Base-by-base conservation (phyloP, 2,888 invertebrate species). In the Teinopalpus imperialis region DNA sequence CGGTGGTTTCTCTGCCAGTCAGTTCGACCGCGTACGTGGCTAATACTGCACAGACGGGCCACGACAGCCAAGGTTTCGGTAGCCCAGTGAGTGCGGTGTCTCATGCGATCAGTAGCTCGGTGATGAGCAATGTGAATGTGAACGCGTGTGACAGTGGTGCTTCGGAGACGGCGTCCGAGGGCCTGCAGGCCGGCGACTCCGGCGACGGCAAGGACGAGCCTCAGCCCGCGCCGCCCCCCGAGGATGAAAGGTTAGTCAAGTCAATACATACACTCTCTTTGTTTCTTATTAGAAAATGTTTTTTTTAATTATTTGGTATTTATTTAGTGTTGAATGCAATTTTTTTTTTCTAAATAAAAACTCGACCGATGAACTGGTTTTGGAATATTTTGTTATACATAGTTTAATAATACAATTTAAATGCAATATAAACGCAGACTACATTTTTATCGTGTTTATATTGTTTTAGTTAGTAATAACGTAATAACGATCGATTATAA, bases 61-160 rank as follows among this genome's bases (percentile, higher is more conserved):
- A 78, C 61, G 89, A 89, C 56, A 77, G 78, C 64, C 89, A 89
- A 65, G 81, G 85, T 66, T 89, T 89, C 57, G 88, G 89, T 40
- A 89, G 89, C 69, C 89, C 89, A 32, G 89, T 89, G 56, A 88
- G 85, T 88, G 89, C 75, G 55, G 85, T 83, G 73, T 83, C 88
- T 58, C 88, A 89, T 57, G 75, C 80, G 36, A 76, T 86, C 44
- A 88, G 81, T 82, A 78, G 82, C 60, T 65, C 68, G 49, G 86
- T 85, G 65, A 74, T 81, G 67, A 83, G 80, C 74, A 86, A 71
- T 82, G 86, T 82, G 58, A 81, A 81, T 80, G 79, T 81, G 76
- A 83, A 79, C 75, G 71, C 74, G 41, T 74, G 86, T 87, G 89
- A 88, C 57, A 85, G 79, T 80, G 83, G 77, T 74, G 82, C 74